These are phyloP conservation scores for Acanthochromis polyacanthus DNA, from an alignment of 2,113 vertebrate species.

Conservation along the genomic window DNA sequence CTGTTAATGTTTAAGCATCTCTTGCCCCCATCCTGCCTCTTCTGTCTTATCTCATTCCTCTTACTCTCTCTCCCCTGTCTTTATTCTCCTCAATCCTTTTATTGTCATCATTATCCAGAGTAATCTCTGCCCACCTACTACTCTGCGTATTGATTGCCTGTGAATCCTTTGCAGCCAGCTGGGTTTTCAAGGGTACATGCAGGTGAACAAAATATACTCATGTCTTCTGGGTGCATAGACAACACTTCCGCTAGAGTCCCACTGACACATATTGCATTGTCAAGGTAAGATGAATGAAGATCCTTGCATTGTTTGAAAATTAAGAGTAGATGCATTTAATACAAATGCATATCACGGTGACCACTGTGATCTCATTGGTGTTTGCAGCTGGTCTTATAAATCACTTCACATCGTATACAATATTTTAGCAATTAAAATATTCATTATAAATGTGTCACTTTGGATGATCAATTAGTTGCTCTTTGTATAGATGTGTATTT, in stretches of 20 bases:
- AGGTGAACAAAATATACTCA: slow-evolving; percentile 38
- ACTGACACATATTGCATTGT: slow-evolving; percentile 6
- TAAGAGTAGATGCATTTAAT: slow-evolving; percentile 8
- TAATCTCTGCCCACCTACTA: slow-evolving; percentile 62
- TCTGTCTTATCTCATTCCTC: slow-evolving; percentile 25
- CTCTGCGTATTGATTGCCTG: slow-evolving; percentile 62
- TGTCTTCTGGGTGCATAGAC: slow-evolving; percentile 10
- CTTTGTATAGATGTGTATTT: neutral
- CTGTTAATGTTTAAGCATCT: slow-evolving; percentile 67
- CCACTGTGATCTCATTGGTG: neutral
- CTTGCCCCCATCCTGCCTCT: slow-evolving; percentile 30
- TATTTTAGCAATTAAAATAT: too few species aligned
- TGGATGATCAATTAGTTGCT: neutral
- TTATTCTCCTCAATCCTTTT: slow-evolving; percentile 53
- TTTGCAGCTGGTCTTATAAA: too few species aligned
- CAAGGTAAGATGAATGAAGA: slow-evolving; percentile 5
- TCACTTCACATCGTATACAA: too few species aligned
- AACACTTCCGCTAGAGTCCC: neutral
- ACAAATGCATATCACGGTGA: slow-evolving; percentile 3
- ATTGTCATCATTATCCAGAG: slow-evolving; percentile 67
- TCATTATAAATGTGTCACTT: neutral
- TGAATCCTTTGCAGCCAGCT: slow-evolving; percentile 46
- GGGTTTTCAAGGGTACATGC: slow-evolving; percentile 55
- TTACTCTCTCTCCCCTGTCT: slow-evolving; percentile 23
- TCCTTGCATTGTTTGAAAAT: neutral